These are phyloP conservation scores for Rousettus madagascariensis DNA, from an alignment of 2,797 vertebrate genomes.

Conservation along the genomic window DNA sequence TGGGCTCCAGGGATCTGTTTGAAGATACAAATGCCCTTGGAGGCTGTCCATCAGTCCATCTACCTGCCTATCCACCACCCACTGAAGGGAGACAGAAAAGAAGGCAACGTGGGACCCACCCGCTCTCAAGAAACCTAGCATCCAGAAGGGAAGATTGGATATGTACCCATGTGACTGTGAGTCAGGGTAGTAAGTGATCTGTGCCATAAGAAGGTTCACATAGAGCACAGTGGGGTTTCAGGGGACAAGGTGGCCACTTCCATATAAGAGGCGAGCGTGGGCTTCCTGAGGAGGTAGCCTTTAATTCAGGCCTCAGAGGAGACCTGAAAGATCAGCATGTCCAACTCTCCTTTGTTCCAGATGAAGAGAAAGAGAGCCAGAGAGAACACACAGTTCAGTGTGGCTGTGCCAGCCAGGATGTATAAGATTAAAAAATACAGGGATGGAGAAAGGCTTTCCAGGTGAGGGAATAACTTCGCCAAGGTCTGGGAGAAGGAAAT, in stretches of 20 bases:
- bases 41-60: neutral
- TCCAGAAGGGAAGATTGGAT: neutral
- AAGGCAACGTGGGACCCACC: neutral
- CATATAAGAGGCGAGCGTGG: neutral
- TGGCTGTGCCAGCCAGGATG: neutral
- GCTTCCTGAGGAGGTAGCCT: neutral
- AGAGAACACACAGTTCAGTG: neutral
- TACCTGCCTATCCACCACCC: too few species aligned
- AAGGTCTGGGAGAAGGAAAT: neutral
- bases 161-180: fast-evolving
- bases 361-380: neutral
- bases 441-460: neutral
- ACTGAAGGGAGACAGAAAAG: neutral
- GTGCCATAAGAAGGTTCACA: too few species aligned
- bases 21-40: neutral
- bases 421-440: neutral
- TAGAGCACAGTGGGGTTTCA: neutral
- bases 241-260: neutral
- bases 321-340: neutral
- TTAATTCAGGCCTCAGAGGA: neutral
- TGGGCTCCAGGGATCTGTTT: neutral
- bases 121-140: neutral
- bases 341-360: neutral
- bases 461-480: neutral
- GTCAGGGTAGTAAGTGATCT: fast-evolving